Conservation (phyloP, 2,888 invertebrate genomes). For the Tenthredo distinguenda region DNA sequence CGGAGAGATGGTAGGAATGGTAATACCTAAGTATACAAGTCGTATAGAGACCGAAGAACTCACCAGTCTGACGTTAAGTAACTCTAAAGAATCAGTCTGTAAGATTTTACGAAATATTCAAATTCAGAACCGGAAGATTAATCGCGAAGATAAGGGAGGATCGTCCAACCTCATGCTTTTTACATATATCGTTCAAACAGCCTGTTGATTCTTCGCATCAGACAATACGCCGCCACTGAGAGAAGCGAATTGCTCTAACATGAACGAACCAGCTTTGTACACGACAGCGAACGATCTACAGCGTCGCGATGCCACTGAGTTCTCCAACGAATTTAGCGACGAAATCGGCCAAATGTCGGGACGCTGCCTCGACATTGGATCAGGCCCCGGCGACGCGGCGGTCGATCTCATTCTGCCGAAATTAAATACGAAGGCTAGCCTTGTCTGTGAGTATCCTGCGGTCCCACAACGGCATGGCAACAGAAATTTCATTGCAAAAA, state of each 20-base stretch:
- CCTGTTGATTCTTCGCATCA: neutral
- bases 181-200: neutral
- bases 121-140: too few relatives aligned
- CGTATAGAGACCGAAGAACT: too few relatives aligned
- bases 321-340: slow-evolving; percentile 82
- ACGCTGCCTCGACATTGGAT: slow-evolving; percentile 84
- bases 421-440: slow-evolving; percentile 80
- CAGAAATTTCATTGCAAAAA: neutral
- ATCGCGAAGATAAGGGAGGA: too few relatives aligned
- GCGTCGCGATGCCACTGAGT: slow-evolving; percentile 83
- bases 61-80: too few relatives aligned
- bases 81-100: too few relatives aligned
- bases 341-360: slow-evolving; percentile 73
- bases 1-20: too few relatives aligned
- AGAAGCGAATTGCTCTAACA: slow-evolving; percentile 51
- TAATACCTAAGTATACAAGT: too few relatives aligned
- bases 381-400: slow-evolving; percentile 87
- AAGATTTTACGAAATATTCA: too few relatives aligned
- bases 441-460: slow-evolving; percentile 68
- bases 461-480: neutral
- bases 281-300: slow-evolving; percentile 85
- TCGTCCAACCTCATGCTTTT: too few relatives aligned
- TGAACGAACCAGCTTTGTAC: slow-evolving; percentile 78
- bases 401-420: slow-evolving; percentile 83
- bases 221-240: neutral